Percentiles rank a stretch among this genome's conserved stretches.
These are phyloP conservation scores for Pristiophorus japonicus DNA, from an alignment of 2,113 vertebrate genomes.

Conservation along the genomic window DNA sequence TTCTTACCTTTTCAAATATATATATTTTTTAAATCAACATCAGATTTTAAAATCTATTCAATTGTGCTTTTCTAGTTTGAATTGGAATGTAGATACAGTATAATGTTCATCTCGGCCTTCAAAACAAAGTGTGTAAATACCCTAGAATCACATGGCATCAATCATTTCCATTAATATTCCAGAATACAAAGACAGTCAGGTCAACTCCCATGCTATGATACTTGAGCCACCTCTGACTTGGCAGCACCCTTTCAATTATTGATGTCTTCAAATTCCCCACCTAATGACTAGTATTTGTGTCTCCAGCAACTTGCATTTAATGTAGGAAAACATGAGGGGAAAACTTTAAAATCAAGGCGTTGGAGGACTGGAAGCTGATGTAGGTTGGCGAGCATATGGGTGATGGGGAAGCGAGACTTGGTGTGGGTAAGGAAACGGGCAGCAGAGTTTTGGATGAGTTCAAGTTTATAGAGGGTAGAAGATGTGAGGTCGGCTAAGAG, in stretches of 20 bases:
- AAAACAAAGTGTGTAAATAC: neutral
- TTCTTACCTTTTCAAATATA: no score
- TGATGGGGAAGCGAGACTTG: neutral
- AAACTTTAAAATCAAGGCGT: neutral
- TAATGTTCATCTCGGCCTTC: neutral
- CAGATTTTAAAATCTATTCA: neutral
- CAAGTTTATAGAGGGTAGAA: neutral
- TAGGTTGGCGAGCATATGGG: neutral
- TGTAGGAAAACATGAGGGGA: neutral
- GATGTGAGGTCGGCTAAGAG: neutral
- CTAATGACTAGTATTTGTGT: neutral
- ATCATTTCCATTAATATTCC: neutral
- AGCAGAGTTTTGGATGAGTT: neutral
- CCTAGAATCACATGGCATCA: neutral
- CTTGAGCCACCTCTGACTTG: neutral
- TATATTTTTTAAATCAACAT: neutral
- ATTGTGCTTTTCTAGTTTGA: neutral
- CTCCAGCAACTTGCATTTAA: neutral
- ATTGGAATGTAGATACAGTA: neutral
- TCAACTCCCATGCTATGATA: neutral
- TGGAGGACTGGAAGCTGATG: neutral
- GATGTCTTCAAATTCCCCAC: neutral
- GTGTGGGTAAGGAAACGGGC: neutral
- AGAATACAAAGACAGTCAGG: neutral
- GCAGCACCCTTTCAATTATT: neutral